Base-by-base conservation (phyloP, 2,113 vertebrate species). In the Balaenoptera acutorostrata region DNA sequence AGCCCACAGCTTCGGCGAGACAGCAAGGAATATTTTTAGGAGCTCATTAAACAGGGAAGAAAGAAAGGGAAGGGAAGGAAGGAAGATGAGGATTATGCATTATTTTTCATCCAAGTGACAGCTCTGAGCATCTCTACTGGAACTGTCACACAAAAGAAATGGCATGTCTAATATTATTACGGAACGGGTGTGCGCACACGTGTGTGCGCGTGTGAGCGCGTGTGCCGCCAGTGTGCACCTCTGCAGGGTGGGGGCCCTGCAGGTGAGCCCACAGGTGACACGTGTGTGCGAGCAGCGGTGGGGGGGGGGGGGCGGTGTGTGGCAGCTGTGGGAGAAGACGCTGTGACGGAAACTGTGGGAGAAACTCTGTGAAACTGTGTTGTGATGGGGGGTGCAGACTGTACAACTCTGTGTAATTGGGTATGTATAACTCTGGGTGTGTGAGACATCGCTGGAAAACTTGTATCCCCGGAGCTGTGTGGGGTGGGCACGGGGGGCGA, bases 101-200 rank as follows among this genome's bases (percentile, higher is more conserved):
- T 98, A 98, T 97, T 98, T 98, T 98, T 98, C 98, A 98, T 98
- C 98, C 98, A 86, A 97, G 93, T 98, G 98, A 98, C 98, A 98
- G 98, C 97, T 98, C 98, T 83, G 95, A 96, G 97, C 97, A 41
- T 96, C 97, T 97, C 97, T 94, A 93, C 93, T 97, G 98, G 95
- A 98, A 98, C 98, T 98, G 98, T 98, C 98, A 98, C 46, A 87
- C 97, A 96, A 90, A 95, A 98, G 97, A 96, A 97, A 97, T 97
- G 97, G 97, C 98, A 98, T 97, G 96, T 98, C 97, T 97, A 97
- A 98, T 96, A 97, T 98, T 98, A 97, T 97, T 97, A 96, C 2
- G 31, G 97, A 88, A 87, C 2, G 68, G 64, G 91, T 61, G 86
- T 80, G 95, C n/a, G 33, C 8, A 63, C 14, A 74, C 9, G 0